Conservation (phyloP, 2,113 vertebrate species). For the Orcinus orca region DNA sequence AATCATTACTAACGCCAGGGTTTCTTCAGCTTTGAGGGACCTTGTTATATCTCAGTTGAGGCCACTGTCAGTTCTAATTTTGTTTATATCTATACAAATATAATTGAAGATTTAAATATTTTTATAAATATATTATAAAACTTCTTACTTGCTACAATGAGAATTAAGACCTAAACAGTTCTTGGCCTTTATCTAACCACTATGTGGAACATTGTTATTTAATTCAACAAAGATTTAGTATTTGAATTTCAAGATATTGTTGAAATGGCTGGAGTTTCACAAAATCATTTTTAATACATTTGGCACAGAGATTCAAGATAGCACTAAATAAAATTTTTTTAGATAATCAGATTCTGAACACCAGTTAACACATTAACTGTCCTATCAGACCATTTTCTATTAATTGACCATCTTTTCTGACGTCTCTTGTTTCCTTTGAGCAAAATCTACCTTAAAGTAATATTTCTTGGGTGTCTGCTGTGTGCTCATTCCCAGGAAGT, state of each 20-base stretch:
- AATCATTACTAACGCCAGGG: not conserved
- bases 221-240: not conserved
- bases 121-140: not conserved
- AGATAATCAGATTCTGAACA: not conserved
- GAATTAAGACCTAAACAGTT: not conserved
- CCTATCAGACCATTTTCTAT: not conserved
- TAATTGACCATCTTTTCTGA: not conserved
- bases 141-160: not conserved
- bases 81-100: not conserved
- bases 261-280: not conserved
- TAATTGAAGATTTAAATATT: not conserved
- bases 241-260: not conserved
- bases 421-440: not conserved
- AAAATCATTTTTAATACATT: not conserved
- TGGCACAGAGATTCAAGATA: not conserved
- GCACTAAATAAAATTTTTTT: not conserved
- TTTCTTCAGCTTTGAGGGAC: not conserved
- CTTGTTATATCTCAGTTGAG: not conserved
- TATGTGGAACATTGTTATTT: not conserved
- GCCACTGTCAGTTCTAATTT: not conserved
- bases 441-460: not conserved
- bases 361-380: not conserved
- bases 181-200: not conserved
- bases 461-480: not conserved
- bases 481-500: not conserved